Percentiles rank a stretch among this genome's conserved stretches.
These are phyloP conservation scores for Rhinopomastus cyanomelas DNA, from an alignment of 2,113 vertebrate genomes.

Conservation along the genomic window DNA sequence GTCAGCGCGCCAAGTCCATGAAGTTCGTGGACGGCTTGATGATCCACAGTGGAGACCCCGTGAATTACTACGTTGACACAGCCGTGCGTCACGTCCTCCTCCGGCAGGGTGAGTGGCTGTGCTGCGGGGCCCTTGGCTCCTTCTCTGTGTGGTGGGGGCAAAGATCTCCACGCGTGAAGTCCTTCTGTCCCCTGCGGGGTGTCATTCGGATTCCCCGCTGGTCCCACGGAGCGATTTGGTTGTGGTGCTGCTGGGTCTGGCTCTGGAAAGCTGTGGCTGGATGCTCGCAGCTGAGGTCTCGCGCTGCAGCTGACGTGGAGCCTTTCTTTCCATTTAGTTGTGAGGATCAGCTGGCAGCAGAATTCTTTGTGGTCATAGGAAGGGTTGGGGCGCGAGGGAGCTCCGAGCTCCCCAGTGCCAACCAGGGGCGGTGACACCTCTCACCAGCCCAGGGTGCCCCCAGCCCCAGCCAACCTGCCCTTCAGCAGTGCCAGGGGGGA, in stretches of 20 bases:
- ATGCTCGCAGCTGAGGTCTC: not conserved
- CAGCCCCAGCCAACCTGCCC: not conserved
- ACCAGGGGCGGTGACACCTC: too few species aligned
- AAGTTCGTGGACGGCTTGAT: constrained; percentile 98
- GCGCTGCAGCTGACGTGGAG: rapidly evolving
- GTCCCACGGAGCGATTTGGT: not conserved
- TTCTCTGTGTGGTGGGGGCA: not conserved
- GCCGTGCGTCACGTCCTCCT: constrained; percentile 96
- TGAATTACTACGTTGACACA: constrained; percentile 98
- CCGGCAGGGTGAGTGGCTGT: constrained; percentile 86
- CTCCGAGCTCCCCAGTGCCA: too few species aligned
- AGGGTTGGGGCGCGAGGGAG: too few species aligned
- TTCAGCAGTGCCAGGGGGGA: too few species aligned
- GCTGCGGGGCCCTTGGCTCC: not conserved
- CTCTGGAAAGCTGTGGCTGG: not conserved
- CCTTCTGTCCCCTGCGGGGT: not conserved
- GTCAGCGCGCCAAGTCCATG: constrained; percentile 98
- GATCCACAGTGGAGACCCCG: constrained; percentile 99
- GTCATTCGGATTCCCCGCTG: not conserved
- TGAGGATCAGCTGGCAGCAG: not conserved
- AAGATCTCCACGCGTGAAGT: rapidly evolving
- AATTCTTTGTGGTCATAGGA: not conserved
- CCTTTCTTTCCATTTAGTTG: not conserved
- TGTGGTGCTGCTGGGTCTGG: not conserved
- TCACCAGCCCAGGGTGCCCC: too few species aligned